Percentiles rank a stretch among this genome's conserved stretches.
phyloP scores from a whole-genome alignment of 2,888 invertebrate genomes.

The Glyphotaelius pellucidus region DNA sequence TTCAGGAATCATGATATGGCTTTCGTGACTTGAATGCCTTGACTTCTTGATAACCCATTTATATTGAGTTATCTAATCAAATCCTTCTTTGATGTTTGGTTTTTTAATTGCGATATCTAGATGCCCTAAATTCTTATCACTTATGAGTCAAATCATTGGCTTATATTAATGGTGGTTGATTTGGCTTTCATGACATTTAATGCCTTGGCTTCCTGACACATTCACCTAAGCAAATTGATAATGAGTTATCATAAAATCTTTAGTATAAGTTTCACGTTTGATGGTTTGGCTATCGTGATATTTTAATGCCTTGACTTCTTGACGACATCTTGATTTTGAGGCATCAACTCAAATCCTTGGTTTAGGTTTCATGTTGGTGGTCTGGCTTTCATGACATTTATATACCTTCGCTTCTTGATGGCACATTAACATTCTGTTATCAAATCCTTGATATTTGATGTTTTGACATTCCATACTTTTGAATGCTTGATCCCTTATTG shows the following conservation, averaged over 20 bases:
- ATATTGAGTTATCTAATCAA: too few relatives aligned
- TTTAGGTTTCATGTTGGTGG: too few relatives aligned
- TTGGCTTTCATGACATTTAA: not conserved
- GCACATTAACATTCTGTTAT: not conserved
- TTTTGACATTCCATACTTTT: not conserved
- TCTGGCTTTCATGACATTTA: not conserved
- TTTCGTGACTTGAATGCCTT: not conserved
- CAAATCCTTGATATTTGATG: too few relatives aligned
- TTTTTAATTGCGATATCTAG: not conserved
- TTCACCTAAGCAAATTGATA: too few relatives aligned
- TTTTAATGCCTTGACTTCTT: not conserved
- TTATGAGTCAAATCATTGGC: too few relatives aligned
- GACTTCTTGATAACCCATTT: too few relatives aligned
- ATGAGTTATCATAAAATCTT: too few relatives aligned
- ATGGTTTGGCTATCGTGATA: not conserved
- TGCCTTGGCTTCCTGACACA: not conserved
- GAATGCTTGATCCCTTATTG: too few relatives aligned
- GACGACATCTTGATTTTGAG: too few relatives aligned
- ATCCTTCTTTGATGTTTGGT: too few relatives aligned
- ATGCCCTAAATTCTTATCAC: not conserved
- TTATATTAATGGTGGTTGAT: not conserved
- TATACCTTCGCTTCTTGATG: not conserved
- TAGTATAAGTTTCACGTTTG: not conserved
- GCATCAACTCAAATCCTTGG: too few relatives aligned
- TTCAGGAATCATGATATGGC: not conserved